Evolutionary conservation across 2,797 vertebrate genomes (phyloP), one percentile per base, ranked within the genome.

Genomic region (Malacoctenus gilli): DNA sequence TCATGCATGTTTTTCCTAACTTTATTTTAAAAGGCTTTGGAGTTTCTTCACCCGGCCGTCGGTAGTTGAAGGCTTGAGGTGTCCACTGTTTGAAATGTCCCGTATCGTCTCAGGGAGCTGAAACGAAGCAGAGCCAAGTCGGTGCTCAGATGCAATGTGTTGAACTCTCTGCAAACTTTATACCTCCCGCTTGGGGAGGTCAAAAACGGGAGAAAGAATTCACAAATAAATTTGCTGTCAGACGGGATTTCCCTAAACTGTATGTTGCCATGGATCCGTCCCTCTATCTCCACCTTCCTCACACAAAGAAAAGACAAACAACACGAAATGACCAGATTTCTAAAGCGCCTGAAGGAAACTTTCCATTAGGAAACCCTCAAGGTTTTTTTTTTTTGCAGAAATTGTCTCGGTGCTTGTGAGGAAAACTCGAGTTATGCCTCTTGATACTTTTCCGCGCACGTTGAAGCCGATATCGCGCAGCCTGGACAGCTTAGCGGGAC

Each of bases 81-180:
- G 10, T 69, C 49, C 35, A 28, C 30, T 23, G 31, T 7, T 68
- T 67, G 10, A 8, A 10, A 68, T 44, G 72, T 72, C 59, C 74
- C 74, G 74, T 63, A 80, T 81, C 30, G 76, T 79, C 72, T 84
- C 72, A 69, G 13, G 0, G 12, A 20, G 12, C 20, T 63, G 49
- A 60, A 73, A 60, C 13, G 13, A 35, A 2, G 53, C 50, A 56
- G 50, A 77, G 74, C 58, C 72, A 77, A 59, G 43, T 63, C 13
- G 14, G 48, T 56, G 65, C 60, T 68, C n/a, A 38, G 44, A 60
- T 48, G 37, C 19, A 4, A 52, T 7, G 38, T 66, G 69, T 60
- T 83, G 77, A 75, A 83, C 73, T 79, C 71, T 54, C 36, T 59
- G 43, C 55, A 72, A 75, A 81, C 57, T 51, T 62, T 1, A 18